A percentile compares a stretch with the other conserved stretches of the same genome.
These are phyloP conservation scores for Cylloceria caligata DNA, from an alignment of 2,888 invertebrate genomes.

Conservation along the genomic window DNA sequence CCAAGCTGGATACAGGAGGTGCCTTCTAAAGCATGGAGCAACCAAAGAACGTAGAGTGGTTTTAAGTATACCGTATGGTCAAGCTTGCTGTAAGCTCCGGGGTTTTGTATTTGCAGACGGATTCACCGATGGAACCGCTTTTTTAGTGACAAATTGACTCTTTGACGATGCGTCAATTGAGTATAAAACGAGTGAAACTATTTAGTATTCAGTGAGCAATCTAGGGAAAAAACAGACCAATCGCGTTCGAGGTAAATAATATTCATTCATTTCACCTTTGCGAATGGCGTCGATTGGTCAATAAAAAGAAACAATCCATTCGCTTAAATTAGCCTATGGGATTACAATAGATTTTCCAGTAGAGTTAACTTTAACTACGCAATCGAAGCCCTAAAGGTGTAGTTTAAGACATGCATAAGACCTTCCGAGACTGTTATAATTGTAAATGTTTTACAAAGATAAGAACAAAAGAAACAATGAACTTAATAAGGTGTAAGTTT, in stretches of 20 bases:
- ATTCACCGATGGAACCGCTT: not conserved
- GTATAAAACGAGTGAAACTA: not conserved
- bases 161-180: not conserved
- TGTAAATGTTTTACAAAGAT: not conserved
- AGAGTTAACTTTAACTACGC: not conserved
- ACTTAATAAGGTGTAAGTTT: conserved; percentile 1
- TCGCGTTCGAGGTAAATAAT: not conserved
- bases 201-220: not conserved
- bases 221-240: not conserved
- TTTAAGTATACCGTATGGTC: too few species aligned
- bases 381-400: not conserved
- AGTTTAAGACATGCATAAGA: not conserved
- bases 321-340: not conserved
- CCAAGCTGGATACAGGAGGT: too few species aligned
- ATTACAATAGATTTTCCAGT: not conserved
- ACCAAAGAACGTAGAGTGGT: too few species aligned
- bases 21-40: too few species aligned
- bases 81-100: not conserved
- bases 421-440: not conserved
- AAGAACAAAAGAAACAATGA: not conserved
- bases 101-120: not conserved
- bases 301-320: not conserved
- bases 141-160: not conserved
- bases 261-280: not conserved
- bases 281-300: not conserved